phyloP scores from a whole-genome alignment of 2,888 invertebrate genomes.

The Drosophila basisetae region DNA sequence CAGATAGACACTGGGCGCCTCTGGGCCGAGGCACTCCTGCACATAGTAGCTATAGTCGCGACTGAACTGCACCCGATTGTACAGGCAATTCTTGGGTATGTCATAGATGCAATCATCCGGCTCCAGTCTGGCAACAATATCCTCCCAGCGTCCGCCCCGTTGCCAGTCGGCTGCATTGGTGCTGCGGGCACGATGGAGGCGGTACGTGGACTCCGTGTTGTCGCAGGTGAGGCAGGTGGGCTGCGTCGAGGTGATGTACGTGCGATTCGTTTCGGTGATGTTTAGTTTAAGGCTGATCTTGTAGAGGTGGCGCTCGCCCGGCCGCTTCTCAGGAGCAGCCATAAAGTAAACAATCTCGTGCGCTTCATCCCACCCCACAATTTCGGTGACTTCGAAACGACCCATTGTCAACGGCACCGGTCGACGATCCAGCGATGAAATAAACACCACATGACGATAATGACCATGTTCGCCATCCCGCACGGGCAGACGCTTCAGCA shows the following conservation, averaged over 20 bases:
- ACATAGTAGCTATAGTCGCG: slow-evolving; percentile 88
- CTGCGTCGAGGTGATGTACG: slow-evolving; percentile 84
- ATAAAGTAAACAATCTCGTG: slow-evolving; percentile 92
- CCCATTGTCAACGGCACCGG: slow-evolving; percentile 89
- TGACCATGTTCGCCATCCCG: slow-evolving; percentile 88
- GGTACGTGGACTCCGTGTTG: slow-evolving; percentile 83
- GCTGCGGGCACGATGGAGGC: slow-evolving; percentile 68
- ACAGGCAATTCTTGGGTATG: slow-evolving; percentile 87
- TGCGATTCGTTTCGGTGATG: slow-evolving; percentile 85
- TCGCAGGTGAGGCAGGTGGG: slow-evolving; percentile 85
- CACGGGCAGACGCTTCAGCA: slow-evolving; percentile 87
- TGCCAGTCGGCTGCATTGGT: slow-evolving; percentile 58
- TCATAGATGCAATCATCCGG: slow-evolving; percentile 77
- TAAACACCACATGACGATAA: slow-evolving; percentile 87
- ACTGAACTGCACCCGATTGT: slow-evolving; percentile 89
- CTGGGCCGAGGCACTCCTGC: slow-evolving; percentile 93
- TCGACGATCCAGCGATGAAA: slow-evolving; percentile 84
- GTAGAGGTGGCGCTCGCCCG: slow-evolving; percentile 93
- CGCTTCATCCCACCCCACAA: slow-evolving; percentile 91
- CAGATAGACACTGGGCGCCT: slow-evolving; percentile 89
- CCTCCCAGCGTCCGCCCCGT: slow-evolving; percentile 66
- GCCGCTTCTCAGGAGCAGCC: slow-evolving; percentile 91
- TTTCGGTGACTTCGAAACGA: slow-evolving; percentile 90
- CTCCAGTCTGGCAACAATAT: slow-evolving; percentile 61
- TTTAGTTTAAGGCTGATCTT: slow-evolving; percentile 87